Conservation (phyloP, 2,797 vertebrate species). For the Dromococcyx pavoninus region DNA sequence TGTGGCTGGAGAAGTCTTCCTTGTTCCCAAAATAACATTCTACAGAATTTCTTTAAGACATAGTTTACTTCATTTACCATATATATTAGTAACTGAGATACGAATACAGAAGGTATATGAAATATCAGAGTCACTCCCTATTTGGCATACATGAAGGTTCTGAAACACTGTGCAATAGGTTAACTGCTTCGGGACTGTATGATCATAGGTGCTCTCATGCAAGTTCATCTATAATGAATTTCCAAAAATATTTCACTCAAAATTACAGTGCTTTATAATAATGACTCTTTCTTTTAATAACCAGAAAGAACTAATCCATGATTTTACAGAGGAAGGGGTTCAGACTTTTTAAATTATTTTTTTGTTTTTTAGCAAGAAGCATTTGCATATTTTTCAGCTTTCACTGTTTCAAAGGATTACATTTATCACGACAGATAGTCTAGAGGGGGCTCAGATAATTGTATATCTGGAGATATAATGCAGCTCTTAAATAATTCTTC, state of each 20-base stretch:
- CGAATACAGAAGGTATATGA: not conserved
- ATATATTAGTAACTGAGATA: not conserved
- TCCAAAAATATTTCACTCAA: not conserved
- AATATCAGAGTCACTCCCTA: not conserved
- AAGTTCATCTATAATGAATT: not conserved
- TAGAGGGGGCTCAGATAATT: not conserved
- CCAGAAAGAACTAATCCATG: not conserved
- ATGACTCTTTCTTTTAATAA: not conserved
- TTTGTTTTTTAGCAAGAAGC: not conserved
- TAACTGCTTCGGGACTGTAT: not conserved
- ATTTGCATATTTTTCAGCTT: not conserved
- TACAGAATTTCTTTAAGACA: not conserved
- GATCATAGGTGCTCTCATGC: not conserved
- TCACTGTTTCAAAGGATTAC: not conserved
- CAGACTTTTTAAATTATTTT: not conserved
- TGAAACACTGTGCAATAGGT: not conserved
- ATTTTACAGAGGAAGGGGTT: not conserved
- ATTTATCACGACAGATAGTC: not conserved
- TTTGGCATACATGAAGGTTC: not conserved
- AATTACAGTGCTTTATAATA: not conserved
- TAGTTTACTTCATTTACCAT: not conserved
- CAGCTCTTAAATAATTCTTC: not conserved
- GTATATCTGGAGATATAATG: conserved; percentile 17
- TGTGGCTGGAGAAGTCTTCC: not conserved
- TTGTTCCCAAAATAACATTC: not conserved